Conservation (phyloP, 2,888 invertebrate species). For the Heliconius hortense region DNA sequence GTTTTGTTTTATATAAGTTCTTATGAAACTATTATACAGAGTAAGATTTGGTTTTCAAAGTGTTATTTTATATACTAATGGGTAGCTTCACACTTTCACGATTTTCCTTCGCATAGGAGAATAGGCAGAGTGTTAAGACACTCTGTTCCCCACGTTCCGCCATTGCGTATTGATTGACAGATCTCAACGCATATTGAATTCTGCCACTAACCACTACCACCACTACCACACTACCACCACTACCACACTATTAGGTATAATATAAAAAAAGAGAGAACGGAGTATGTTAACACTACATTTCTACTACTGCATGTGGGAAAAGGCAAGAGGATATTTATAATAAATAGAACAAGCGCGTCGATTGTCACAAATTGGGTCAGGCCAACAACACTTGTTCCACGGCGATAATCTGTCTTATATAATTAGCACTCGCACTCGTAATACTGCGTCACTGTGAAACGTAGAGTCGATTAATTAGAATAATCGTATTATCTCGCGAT, state of each 20-base stretch:
- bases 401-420: conserved; percentile 49
- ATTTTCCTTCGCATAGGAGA: too few relatives aligned
- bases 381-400: conserved; percentile 47
- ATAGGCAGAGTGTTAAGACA: neutral
- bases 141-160: neutral
- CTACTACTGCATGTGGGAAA: neutral
- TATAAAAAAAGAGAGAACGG: too few relatives aligned
- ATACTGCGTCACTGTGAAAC: conserved; percentile 45
- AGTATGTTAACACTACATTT: neutral
- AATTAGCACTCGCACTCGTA: conserved; percentile 45
- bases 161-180: neutral
- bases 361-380: conserved; percentile 44
- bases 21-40: neutral
- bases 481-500: neutral
- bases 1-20: neutral
- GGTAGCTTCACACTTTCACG: too few relatives aligned
- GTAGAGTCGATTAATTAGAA: conserved; percentile 16
- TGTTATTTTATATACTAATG: too few relatives aligned
- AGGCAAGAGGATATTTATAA: neutral
- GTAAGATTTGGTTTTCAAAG: too few relatives aligned
- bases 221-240: too few relatives aligned
- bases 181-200: neutral
- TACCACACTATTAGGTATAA: too few relatives aligned
- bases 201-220: too few relatives aligned
- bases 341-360: neutral